Percentiles rank a stretch among this genome's conserved stretches.
Conservation (phyloP, 2,113 vertebrate genomes). For the Phylloscopus trochiloides region DNA sequence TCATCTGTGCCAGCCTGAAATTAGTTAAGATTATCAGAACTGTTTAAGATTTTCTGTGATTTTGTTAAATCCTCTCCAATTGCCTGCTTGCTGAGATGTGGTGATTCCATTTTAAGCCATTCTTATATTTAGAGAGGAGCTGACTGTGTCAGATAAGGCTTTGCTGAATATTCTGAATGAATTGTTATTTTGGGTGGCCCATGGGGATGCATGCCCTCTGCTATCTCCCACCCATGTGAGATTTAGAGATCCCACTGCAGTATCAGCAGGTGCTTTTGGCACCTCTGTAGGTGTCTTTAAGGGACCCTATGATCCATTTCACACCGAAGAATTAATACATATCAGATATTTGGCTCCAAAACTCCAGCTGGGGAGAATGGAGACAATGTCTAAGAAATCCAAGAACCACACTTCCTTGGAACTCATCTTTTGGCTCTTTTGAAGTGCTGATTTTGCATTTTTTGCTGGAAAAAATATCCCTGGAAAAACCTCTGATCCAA, state of each 20-base stretch:
- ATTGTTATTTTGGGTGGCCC: background rate
- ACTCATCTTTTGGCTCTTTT: background rate
- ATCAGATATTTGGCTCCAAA: background rate
- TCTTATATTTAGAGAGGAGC: background rate
- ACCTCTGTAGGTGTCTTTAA: background rate
- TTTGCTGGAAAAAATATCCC: background rate
- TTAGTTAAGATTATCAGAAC: constrained; percentile 55
- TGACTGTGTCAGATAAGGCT: background rate
- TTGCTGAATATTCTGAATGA: background rate
- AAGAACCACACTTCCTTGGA: background rate
- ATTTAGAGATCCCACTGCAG: background rate
- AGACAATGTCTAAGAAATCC: background rate
- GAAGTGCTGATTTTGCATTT: background rate
- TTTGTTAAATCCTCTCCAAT: constrained; percentile 31
- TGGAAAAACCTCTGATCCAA: background rate
- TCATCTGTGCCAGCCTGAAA: constrained; percentile 49
- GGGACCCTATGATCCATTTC: background rate
- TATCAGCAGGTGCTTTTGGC: background rate
- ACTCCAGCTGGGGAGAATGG: background rate
- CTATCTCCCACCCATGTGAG: background rate
- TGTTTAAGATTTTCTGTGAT: constrained; percentile 44
- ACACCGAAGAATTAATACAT: background rate
- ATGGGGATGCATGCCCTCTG: background rate
- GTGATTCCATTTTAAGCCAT: background rate
- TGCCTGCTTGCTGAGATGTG: background rate